Conservation (phyloP, 2,888 invertebrate genomes). For the Cremastinae sp. region DNA sequence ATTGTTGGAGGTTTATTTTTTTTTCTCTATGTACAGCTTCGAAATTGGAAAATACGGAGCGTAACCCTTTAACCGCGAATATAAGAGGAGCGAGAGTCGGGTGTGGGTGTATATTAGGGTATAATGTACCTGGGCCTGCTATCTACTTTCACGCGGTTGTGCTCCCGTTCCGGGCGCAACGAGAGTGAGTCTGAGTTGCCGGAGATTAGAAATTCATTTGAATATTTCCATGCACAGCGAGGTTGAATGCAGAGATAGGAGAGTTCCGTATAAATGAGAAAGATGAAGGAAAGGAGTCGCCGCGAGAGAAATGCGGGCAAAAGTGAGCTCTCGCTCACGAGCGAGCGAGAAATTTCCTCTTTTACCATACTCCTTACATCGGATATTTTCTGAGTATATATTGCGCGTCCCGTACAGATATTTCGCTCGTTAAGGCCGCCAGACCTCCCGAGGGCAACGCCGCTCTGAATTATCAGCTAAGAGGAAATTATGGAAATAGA, state of each 20-base stretch:
- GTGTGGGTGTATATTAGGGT: conserved; percentile 54
- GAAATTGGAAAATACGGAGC: conserved; percentile 20
- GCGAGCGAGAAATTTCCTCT: conserved; percentile 52
- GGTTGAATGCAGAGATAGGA: conserved; percentile 68
- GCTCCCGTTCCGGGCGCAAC: conserved; percentile 57
- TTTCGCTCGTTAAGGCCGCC: conserved; percentile 38
- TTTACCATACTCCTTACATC: conserved; percentile 51
- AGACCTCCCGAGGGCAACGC: conserved; percentile 44
- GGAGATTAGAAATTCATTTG: conserved; percentile 82
- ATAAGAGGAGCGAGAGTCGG: not conserved
- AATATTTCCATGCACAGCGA: conserved; percentile 79
- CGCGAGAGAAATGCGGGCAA: conserved; percentile 53
- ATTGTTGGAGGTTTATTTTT: not conserved
- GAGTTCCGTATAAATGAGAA: conserved; percentile 53
- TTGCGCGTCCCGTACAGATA: conserved; percentile 53
- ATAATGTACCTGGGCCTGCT: conserved; percentile 61
- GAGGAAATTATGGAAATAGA: conserved; percentile 79
- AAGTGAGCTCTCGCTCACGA: conserved; percentile 48
- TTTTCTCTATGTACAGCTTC: conserved; percentile 7
- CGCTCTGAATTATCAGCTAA: conserved; percentile 76
- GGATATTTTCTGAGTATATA: conserved; percentile 33
- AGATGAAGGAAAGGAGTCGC: conserved; percentile 51
- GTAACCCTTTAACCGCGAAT: conserved; percentile 56
- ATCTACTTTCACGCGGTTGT: conserved; percentile 56
- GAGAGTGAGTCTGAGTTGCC: conserved; percentile 68